Base-by-base conservation (phyloP, 2,888 invertebrate genomes). In the Pegoplata infirma region DNA sequence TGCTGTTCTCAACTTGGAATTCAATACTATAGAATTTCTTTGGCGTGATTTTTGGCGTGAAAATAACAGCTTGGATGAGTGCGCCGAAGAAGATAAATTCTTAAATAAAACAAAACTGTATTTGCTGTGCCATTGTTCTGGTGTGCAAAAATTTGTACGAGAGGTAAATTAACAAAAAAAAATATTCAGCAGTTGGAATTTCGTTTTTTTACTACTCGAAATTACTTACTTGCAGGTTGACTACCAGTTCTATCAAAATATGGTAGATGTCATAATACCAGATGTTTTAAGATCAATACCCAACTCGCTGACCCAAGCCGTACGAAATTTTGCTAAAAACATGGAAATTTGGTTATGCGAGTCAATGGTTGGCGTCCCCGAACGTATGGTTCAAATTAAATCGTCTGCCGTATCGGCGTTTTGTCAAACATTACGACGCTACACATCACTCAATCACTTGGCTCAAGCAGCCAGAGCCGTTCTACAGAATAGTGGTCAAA, bases 391-490 rank as follows among this genome's bases (percentile, higher is more conserved):
- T 81, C 93, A 94, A 82, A 95, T 96, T 66, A 97, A 97, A 91
- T 94, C 95, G 84, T 90, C 94, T 7, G 94, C 95, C 12, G 97
- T 98, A 1, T 95, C 96, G 79, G 96, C 96, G 16, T 96, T 99
- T 89, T 96, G 98, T 85, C 98, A 98, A 89, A 98, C 97, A 19
- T 90, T 99, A 86, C 93, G 98, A 44, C 94, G 98, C 40, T 99
- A 99, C 91, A 99, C 99, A 6, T 98, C 98, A 25, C 91, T 99
- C 80, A 99, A 99, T 91, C 99, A 99, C 90, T 92, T 99, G 85
- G 98, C 99, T 80, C 92, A 92, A 81, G 90, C 90, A 8, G 98
- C 98, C 5, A 92, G 98, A 66, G 98, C 98, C 64, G 98, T 99
- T 71, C 92, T 99, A 82, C 96, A 97, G 90, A 99, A 98, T 90